Base-by-base conservation (phyloP, 2,797 vertebrate genomes). In the Chaenodraco wilsoni region DNA sequence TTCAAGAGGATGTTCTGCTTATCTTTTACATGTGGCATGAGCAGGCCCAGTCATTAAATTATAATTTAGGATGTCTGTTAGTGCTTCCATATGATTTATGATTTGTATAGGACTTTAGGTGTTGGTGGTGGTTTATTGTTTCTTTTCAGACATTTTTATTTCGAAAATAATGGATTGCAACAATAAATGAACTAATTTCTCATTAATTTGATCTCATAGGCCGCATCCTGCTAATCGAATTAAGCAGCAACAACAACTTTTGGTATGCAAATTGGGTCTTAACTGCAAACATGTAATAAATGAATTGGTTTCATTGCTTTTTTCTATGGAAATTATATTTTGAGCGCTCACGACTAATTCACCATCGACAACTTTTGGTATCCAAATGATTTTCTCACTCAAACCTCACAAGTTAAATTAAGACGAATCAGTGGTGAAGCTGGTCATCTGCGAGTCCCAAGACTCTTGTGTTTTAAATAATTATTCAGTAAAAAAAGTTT, bases 1-100 rank as follows among this genome's bases (percentile, higher is more conserved):
- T 65, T 65, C 21, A 27, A 66, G 72, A 84, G 86, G 79, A 82
- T 85, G 63, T 85, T 89, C 54, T 82, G 65, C 81, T 89, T 90
- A 88, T 27, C 91, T 76, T 87, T 64, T 62, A 65, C 78, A 77
- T 60, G 74, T 79, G 58, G 44, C 41, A 49, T 89, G 76, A 84
- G 78, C 70, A 68, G 77, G 67, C 62, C n/a, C 31, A 37, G 79
- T 89, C 89, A 88, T 88, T 83, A 82, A 88, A 90, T 91, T 79
- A 78, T 77, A 87, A 85, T 81, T 84, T 80, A 76, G 52, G 66
- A 67, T 52, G 57, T 70, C 58, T 78, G 68, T 82, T 81, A 60
- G 65, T 71, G 67, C 69, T 70, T 72, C 50, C 52, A 72, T 81
- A 63, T 77, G 67, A 89, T 88, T 79, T 49, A 71, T 82, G 50